Evolutionary conservation across 2,797 vertebrate species (phyloP).

Genomic region (Borostomias antarcticus): DNA sequence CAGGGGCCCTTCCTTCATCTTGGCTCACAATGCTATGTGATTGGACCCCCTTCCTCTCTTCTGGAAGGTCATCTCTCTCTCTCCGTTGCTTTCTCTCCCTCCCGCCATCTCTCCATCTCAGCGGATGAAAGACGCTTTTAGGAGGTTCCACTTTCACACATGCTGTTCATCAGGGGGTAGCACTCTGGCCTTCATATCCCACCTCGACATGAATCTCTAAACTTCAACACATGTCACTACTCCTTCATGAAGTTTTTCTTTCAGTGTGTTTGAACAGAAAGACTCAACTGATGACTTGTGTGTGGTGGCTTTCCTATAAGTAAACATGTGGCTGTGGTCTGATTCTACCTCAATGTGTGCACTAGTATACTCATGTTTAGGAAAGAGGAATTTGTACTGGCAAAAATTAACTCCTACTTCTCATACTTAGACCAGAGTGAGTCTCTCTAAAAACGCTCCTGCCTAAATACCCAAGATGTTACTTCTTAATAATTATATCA

Average conservation of each 20-base stretch:
- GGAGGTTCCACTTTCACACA: slow-evolving; percentile 22
- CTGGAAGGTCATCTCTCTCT: slow-evolving; percentile 54
- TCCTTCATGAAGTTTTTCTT: no score
- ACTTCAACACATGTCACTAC: background rate
- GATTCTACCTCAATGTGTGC: background rate
- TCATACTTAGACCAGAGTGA: no score
- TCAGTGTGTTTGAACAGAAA: no score
- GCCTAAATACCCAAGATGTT: no score
- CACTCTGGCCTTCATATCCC: slow-evolving; percentile 35
- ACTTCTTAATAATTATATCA: no score
- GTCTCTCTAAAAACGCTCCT: no score
- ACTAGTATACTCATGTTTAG: no score
- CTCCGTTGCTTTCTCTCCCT: slow-evolving; percentile 16
- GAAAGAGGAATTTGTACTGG: no score
- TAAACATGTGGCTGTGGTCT: background rate
- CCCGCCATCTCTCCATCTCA: slow-evolving; percentile 3
- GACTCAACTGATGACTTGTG: no score
- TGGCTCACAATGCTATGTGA: slow-evolving; percentile 36
- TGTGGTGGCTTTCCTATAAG: no score
- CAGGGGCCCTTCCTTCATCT: slow-evolving; percentile 42
- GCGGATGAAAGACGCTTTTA: slow-evolving; percentile 38
- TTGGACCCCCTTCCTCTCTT: slow-evolving; percentile 31
- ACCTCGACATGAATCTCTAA: no score
- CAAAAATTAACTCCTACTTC: no score
- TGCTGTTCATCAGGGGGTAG: slow-evolving; percentile 29